Conservation (phyloP, 2,797 vertebrate species). For the Argya squamiceps region DNA sequence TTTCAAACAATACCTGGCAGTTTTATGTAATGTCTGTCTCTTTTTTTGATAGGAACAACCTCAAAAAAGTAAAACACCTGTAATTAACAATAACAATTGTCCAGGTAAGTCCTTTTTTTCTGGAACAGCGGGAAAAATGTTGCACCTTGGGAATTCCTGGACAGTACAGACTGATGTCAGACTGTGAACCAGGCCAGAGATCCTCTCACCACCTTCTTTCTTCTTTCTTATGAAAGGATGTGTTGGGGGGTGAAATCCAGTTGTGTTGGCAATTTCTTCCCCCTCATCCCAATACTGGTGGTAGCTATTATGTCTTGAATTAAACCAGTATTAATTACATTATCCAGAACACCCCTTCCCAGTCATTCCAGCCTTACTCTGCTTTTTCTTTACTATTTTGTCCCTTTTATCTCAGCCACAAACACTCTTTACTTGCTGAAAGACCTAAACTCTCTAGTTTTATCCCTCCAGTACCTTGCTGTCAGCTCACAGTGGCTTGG, state of each 20-base stretch:
- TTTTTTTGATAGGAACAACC: slow-evolving; percentile 86
- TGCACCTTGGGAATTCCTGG: background rate
- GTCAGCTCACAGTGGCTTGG: background rate
- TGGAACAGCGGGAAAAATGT: background rate
- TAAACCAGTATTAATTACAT: background rate
- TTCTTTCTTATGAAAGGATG: background rate
- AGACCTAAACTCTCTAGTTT: background rate
- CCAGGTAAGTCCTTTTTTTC: slow-evolving; percentile 77
- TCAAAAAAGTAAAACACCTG: slow-evolving; percentile 91
- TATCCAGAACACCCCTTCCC: background rate
- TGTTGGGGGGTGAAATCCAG: background rate
- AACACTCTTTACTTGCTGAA: background rate
- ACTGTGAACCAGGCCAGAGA: background rate
- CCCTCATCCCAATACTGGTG: background rate
- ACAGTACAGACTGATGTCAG: background rate
- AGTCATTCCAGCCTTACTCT: background rate
- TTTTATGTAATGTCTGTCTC: background rate
- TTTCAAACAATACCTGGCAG: background rate
- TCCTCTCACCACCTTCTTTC: background rate
- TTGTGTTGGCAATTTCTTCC: background rate
- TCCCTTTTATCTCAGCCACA: background rate
- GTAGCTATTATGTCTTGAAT: background rate
- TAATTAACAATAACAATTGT: slow-evolving; percentile 92
- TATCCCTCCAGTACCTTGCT: background rate
- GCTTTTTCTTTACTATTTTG: background rate